Base-by-base conservation (phyloP, 2,797 vertebrate species). In the Percopsis omiscomaycus region DNA sequence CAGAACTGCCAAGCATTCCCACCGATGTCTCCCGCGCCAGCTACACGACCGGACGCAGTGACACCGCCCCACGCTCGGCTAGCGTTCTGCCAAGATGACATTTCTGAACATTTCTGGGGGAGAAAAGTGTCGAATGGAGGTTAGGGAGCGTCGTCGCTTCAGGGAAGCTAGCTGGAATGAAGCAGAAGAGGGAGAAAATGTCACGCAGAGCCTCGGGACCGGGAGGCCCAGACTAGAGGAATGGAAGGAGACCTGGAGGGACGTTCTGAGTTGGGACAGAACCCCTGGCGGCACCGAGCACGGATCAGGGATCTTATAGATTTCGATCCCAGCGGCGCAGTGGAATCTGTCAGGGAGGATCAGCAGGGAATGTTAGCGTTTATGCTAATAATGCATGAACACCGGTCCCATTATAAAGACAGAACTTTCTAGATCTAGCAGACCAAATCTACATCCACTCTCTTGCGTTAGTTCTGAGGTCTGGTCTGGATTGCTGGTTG, bases 31-130 rank as follows among this genome's bases (percentile, higher is more conserved):
- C 22, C 30, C 62, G 55, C 64, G 55, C 62, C 42, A 22, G 11
- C 15, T 11, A 60, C 8, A 27, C 58, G 14, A 8, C 32, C 32
- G 3, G 22, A 56, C 59, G 47, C 44, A 56, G 63, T 47, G 67
- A 71, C 71, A 29, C 22, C 28, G 69, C 64, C 69, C 28, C 60
- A 69, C n/a, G 48, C 67, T 68, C 15, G 16, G 55, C 49, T 49
- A 16, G 6, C 58, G 13, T 53, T 32, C 29, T 45, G 52, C 59
- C 60, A 45, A 55, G 64, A 67, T 68, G 81, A 77, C 78, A 82
- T 85, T 85, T 86, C 15, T 56, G 61, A 77, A 37, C 32, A 37
- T 37, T 37, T 37, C 32, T 37, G 32, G 32, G 76, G 70, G 32
- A 61, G 59, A 64, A 45, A 75, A 74, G 68, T 48, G 8, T 30